Evolutionary conservation across 2,888 invertebrate genomes (phyloP), one percentile per base, ranked within the genome.

Genomic region (Lucinisca nassula): DNA sequence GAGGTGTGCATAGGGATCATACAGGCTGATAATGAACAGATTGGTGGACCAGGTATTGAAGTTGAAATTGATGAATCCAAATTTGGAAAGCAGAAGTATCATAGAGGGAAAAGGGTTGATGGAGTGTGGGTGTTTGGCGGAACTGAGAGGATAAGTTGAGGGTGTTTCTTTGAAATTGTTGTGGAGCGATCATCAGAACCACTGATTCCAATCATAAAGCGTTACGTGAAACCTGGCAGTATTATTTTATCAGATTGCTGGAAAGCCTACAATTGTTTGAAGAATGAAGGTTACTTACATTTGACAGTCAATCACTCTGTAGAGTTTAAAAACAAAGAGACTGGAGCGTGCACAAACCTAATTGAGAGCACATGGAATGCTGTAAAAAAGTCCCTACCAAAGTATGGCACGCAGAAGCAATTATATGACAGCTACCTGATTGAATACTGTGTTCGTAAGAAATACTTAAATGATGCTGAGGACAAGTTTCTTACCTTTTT

Each of bases 61-160:
- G 81, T 88, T 2, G 89, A 90, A 58, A 87, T 90, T 14, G 88
- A 88, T 35, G 70, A 86, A 49, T 75, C 45, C 24, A 88, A 91
- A 37, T 89, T 87, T 70, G 83, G 88, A 24, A 87, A 85, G 30
- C 37, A 89, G 32, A 90, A 90, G 83, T 89, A 75, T 35, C 80
- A 90, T 32, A 75, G 80, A 40, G 89, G 86, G 55, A 81, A 75
- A 40, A 38, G 79, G n/a, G 90, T 90, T 17, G 88, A 88, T 21
- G 87, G 86, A n/a, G 78, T 82, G 8, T 87, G 90, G 88, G 85
- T 81, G 3, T 85, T 81, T 30, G 88, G 83, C 0, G 88, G 87
- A 0, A 85, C 85, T 21, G 84, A 86, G n/a, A 32, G 81, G 45
- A 81, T 78, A 67, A 35, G 10, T 6, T 35, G 17, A 17, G 35